Base-by-base conservation (phyloP, 2,797 vertebrate genomes). In the Siniperca scherzeri region DNA sequence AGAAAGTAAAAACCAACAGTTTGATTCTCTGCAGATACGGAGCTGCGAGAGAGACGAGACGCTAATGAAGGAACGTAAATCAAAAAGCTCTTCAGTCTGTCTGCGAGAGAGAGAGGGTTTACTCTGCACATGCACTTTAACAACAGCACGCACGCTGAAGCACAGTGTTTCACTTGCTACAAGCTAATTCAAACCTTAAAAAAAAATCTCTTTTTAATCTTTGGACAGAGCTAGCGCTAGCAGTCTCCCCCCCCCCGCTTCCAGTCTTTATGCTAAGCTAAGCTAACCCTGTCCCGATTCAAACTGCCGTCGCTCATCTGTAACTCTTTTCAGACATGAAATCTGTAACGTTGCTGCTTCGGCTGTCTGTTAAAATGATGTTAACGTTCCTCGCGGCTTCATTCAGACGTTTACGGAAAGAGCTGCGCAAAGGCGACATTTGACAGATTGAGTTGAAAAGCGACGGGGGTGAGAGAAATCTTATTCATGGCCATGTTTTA, bases 11-110 rank as follows among this genome's bases (percentile, higher is more conserved):
- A 84, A 77, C 57, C 61, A 82, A 80, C 84, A 84, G 73, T 84
- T 83, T 67, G 79, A 82, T 40, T 75, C 50, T 48, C 52, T 0
- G 40, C 40, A 11, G 40, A 42, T 42, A 42, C 11, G 11, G 11
- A 12, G 40, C 40, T 2, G 40, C 38, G 17, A 60, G 64, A 76
- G 8, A 76, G 65, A 11, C 0, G 56, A 50, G 68, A 57, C 42
- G 52, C 80, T 87, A 81, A 85, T 85, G 81, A 90, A 86, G 85
- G 84, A 85, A 42, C 42, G 80, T 88, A 88, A 91, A 90, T 89
- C 88, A 88, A 36, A 81, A 50, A 70, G 48, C 74, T 80, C 85
- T 78, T 72, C 67, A 78, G 56, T 68, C 53, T 70, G 68, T 70
- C 74, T 19, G 38, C 46, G 61, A 40, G 11, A 12, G 33, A 52